Evolutionary conservation across 2,113 vertebrate genomes (phyloP).

Genomic region (Tetraodon nigroviridis): DNA sequence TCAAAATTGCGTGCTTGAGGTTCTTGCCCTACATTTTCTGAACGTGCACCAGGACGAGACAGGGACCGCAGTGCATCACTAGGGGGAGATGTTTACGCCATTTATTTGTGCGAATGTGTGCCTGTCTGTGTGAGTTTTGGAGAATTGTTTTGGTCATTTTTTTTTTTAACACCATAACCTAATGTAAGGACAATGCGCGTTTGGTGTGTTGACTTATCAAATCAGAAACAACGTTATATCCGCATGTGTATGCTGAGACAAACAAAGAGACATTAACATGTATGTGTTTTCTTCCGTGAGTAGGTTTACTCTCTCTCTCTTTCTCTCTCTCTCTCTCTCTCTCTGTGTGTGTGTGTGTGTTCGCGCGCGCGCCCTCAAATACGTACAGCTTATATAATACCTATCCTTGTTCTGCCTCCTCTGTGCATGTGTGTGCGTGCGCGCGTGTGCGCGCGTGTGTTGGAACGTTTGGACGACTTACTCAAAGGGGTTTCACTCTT

Average conservation of each 20-base stretch:
- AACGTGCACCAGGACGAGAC: conserved; percentile 29
- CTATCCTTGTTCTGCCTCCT: conserved; percentile 52
- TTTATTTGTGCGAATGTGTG: conserved; percentile 5
- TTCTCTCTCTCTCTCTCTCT: not conserved
- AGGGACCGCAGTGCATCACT: conserved; percentile 46
- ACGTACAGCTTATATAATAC: conserved; percentile 62
- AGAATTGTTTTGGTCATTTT: no score
- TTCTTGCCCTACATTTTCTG: conserved; percentile 53
- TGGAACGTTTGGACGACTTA: conserved; percentile 59
- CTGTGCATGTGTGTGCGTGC: conserved; percentile 51
- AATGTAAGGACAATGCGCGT: not conserved
- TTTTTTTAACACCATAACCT: no score
- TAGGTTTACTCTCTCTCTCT: not conserved
- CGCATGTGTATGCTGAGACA: conserved; percentile 23
- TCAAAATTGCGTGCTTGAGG: conserved; percentile 26
- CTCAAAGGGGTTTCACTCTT: conserved; percentile 65
- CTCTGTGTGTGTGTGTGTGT: conserved; percentile 12
- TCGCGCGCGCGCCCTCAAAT: conserved; percentile 13
- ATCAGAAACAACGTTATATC: conserved; percentile 19
- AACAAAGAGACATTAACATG: conserved; percentile 1
- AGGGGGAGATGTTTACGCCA: conserved; percentile 16
- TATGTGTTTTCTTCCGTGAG: conserved; percentile 1
- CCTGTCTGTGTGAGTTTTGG: not conserved
- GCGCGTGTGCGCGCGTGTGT: conserved; percentile 55
- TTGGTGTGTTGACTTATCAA: not conserved